Evolutionary conservation across 2,888 invertebrate species (phyloP).

Genomic region (Drosophila multiciliata): DNA sequence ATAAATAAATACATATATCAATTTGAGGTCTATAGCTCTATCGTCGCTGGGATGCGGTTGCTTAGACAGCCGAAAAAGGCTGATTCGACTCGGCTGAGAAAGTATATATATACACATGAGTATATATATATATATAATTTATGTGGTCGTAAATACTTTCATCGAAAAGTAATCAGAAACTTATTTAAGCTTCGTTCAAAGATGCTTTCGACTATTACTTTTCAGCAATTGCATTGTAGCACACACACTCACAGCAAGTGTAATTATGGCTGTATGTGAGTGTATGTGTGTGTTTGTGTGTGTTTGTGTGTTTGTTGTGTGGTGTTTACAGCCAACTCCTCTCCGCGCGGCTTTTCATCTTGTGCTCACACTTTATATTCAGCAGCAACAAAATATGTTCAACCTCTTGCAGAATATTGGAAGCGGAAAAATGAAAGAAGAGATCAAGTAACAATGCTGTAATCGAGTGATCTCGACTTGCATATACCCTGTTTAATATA

Average conservation of each 20-base stretch:
- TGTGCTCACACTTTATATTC: constrained; percentile 38
- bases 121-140: not conserved
- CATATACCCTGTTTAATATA: no score
- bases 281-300: not conserved
- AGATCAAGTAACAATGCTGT: no score
- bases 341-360: not conserved
- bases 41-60: not conserved
- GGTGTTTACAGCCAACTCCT: not conserved
- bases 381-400: constrained; percentile 62
- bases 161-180: not conserved
- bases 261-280: constrained; percentile 24
- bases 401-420: constrained; percentile 50
- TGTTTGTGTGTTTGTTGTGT: not conserved
- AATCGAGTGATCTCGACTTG: no score
- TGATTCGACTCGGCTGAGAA: not conserved
- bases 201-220: not conserved
- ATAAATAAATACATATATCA: no score
- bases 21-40: not conserved
- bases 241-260: constrained; percentile 22
- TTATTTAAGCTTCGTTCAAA: not conserved
- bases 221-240: not conserved
- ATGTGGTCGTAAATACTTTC: not conserved
- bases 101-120: no score
- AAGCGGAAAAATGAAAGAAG: not conserved
- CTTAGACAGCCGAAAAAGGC: no score